Conservation (phyloP, 2,113 vertebrate genomes). For the Dascyllus trimaculatus region DNA sequence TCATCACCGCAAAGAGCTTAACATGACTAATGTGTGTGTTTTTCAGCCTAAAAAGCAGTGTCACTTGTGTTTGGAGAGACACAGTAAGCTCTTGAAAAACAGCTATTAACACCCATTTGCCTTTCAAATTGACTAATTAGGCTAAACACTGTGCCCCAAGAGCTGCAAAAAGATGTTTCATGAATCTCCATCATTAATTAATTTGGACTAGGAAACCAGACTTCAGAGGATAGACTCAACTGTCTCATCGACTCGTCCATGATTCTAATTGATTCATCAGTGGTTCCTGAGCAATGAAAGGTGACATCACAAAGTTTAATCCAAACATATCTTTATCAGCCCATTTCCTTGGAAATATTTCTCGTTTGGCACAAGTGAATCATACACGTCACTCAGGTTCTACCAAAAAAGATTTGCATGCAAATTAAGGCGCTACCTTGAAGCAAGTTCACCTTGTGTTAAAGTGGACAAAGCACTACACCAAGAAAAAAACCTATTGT, state of each 20-base stretch:
- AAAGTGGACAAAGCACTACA: neutral
- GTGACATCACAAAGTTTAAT: neutral
- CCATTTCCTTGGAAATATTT: no score
- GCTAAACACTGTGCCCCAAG: slow-evolving; percentile 48
- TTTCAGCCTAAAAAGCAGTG: slow-evolving; percentile 41
- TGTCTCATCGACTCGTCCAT: slow-evolving; percentile 23
- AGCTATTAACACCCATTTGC: slow-evolving; percentile 65
- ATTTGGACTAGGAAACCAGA: slow-evolving; percentile 40
- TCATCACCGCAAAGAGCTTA: slow-evolving; percentile 58
- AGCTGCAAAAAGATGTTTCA: slow-evolving; percentile 43
- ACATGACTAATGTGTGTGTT: slow-evolving; percentile 61
- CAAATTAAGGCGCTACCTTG: neutral
- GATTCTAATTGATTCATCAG: slow-evolving; percentile 23
- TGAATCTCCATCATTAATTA: slow-evolving; percentile 59
- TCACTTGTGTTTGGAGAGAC: slow-evolving; percentile 33
- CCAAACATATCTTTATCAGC: neutral
- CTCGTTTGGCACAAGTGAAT: neutral
- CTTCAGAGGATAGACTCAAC: slow-evolving; percentile 22
- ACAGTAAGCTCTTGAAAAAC: slow-evolving; percentile 50
- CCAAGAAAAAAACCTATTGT: neutral
- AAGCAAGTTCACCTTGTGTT: slow-evolving; percentile 2
- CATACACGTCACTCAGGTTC: neutral
- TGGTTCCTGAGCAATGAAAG: slow-evolving; percentile 18
- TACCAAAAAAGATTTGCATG: neutral
- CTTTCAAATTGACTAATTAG: slow-evolving; percentile 70